phyloP scores from a whole-genome alignment of 1,140 invertebrate species.

The Diuraphis noxia region DNA sequence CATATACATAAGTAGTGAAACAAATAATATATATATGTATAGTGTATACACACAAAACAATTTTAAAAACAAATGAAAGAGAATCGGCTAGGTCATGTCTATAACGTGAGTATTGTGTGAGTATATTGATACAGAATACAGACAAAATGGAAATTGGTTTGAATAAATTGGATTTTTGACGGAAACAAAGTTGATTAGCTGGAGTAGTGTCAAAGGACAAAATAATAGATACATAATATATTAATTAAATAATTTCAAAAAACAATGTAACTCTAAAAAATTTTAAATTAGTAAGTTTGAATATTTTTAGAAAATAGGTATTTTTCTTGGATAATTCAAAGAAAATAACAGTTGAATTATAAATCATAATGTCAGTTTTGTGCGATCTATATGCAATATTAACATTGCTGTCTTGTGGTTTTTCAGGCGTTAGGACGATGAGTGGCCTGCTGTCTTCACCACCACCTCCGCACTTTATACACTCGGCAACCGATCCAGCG shows the following conservation, averaged over 20 bases:
- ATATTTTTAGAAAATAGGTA: not conserved
- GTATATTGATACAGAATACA: not conserved
- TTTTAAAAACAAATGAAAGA: not conserved
- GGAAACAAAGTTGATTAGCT: not conserved
- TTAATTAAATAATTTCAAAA: no score
- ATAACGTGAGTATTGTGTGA: not conserved
- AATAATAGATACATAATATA: no score
- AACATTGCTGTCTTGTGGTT: not conserved
- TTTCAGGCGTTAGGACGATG: constrained; percentile 35
- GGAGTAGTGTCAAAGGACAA: no score
- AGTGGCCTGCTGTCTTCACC: constrained; percentile 13
- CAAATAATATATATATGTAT: not conserved
- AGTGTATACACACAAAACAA: not conserved
- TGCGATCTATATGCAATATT: not conserved
- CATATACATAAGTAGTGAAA: not conserved
- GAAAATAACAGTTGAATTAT: no score
- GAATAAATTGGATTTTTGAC: not conserved
- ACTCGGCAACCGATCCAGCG: not conserved
- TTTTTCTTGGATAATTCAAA: not conserved
- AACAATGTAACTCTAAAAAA: no score
- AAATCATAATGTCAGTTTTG: not conserved
- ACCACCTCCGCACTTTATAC: constrained; percentile 31
- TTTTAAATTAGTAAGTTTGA: not conserved
- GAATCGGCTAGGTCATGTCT: not conserved
- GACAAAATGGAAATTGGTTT: not conserved